Percentiles rank a stretch among this genome's conserved stretches.
Evolutionary conservation across 1,140 invertebrate species (phyloP).

Genomic region (Atta cephalotes): DNA sequence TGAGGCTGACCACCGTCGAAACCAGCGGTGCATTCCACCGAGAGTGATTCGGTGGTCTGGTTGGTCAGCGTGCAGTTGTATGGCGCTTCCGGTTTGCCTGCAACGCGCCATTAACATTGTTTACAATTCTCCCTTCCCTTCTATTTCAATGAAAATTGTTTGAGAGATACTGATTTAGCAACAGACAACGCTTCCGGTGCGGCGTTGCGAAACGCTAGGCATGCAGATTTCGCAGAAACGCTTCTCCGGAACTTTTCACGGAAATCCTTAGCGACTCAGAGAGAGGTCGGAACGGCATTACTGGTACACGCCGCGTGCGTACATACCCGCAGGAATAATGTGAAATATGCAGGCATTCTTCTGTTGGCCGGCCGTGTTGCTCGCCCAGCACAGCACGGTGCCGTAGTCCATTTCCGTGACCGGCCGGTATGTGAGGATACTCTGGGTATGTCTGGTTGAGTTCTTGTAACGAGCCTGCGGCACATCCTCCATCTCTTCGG

Average conservation of each 20-base stretch:
- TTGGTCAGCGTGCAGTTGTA: constrained; percentile 93
- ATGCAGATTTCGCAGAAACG: constrained; percentile 17
- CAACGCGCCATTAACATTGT: constrained; percentile 53
- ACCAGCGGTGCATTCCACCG: constrained; percentile 91
- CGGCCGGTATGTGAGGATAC: constrained; percentile 92
- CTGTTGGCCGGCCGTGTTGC: constrained; percentile 90
- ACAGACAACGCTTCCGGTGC: constrained; percentile 34
- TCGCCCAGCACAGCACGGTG: constrained; percentile 89
- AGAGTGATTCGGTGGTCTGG: constrained; percentile 92
- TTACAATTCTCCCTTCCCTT: constrained; percentile 16
- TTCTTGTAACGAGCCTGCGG: constrained; percentile 88
- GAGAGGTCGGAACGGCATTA: neutral
- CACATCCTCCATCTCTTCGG: constrained; percentile 92
- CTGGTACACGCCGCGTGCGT: neutral
- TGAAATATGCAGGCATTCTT: constrained; percentile 90
- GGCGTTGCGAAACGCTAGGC: neutral
- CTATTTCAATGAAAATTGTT: constrained; percentile 43
- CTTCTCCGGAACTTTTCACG: constrained; percentile 47
- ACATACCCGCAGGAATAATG: constrained; percentile 89
- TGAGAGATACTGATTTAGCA: constrained; percentile 35
- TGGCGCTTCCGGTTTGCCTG: constrained; percentile 93
- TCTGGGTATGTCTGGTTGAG: constrained; percentile 88
- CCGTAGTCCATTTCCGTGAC: constrained; percentile 92
- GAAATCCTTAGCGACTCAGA: constrained; percentile 53
- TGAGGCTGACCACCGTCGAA: constrained; percentile 93